Base-by-base conservation (phyloP, 2,888 invertebrate genomes). In the Omphaloscelis lunosa region DNA sequence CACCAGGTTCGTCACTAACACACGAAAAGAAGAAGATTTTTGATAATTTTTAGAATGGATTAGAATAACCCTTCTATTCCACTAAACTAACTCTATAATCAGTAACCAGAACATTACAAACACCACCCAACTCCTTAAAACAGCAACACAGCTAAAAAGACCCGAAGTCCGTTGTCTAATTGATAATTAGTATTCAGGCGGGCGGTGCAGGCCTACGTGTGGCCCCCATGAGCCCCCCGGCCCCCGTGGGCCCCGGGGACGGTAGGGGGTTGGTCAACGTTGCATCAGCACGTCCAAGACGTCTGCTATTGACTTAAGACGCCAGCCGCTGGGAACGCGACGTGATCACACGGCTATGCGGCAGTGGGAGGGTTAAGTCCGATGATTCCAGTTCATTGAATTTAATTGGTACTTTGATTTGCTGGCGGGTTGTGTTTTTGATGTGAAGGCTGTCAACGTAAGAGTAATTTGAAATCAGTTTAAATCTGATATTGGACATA, bases 151-250 rank as follows among this genome's bases (percentile, higher is more conserved):
- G 58, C 80, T 85, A 78, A 84, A 84, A 84, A 82, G 75, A 72
- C 78, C 77, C 66, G 34, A 71, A 77, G 72, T 72, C 82, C 78
- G 72, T 75, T 85, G 85, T 84, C 91, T 95, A 95, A 95, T 95
- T 95, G 94, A 94, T 94, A 95, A 96, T 96, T 95, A 95, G 95
- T 95, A 95, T 95, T 94, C 95, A 89, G 90, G 79, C 90, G 90
- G 91, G 86, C 91, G 92, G 93, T 93, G 93, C 94, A 91, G 88
- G 95, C 95, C 95, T 95, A 95, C 95, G 94, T 95, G 94, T 88
- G 85, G 86, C 89, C 89, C 89, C 82, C 69, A 86, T 77, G 89
- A 68, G 86, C 87, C 88, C 89, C 82, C 71, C 86, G 82, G 79
- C 78, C 80, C 86, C 86, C 87, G 80, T 67, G 69, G 80, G 74